Evolutionary conservation across 2,888 invertebrate genomes (phyloP), one percentile per base, ranked within the genome.

Genomic region (Mesoligia furuncula): DNA sequence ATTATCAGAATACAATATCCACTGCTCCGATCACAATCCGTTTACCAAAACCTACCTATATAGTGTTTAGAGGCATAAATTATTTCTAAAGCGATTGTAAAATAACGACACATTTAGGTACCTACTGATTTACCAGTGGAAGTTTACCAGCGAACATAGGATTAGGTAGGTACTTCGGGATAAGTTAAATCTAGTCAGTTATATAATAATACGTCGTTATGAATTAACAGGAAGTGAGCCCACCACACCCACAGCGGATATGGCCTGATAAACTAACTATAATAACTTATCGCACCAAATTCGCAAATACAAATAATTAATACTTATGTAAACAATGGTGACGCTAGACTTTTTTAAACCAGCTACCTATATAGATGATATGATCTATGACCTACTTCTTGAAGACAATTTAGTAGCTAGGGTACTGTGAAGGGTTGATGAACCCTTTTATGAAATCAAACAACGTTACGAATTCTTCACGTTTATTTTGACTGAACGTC

Each of bases 241-340:
- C 9, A 62, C 24, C 9, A 64, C 31, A 48, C 31, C n/a, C 51
- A 67, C 48, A 67, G 24, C 54, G 45, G 67, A 67, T 80, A 61
- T 20, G 39, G 15, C n/a, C 15, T 31, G 73, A 78, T 80, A 78
- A 79, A 80, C 24, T 27, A 39, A 62, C 62, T 64, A 64, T 64
- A 48, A 0, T 13, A 48, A 64, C 8, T 45, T 67, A 70, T 62
- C 75, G 17, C 24, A 54, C 11, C 15, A 36, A 15, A 72, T 79
- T 71, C 17, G 39, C 62, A 48, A 54, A 79, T 27, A 78, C 45
- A 45, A 71, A 71, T 39, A 31, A n/a, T 42, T 61, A 42, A 51
- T 69, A 31, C 1, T 1, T 31, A 17, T 57, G 68, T 77, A 61
- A 77, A 77, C 78, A 77, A 77, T 61, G 24, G 24, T 77, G 76